These are phyloP conservation scores for Poeciliopsis infans DNA, from an alignment of 2,797 vertebrate genomes.

Conservation along the genomic window DNA sequence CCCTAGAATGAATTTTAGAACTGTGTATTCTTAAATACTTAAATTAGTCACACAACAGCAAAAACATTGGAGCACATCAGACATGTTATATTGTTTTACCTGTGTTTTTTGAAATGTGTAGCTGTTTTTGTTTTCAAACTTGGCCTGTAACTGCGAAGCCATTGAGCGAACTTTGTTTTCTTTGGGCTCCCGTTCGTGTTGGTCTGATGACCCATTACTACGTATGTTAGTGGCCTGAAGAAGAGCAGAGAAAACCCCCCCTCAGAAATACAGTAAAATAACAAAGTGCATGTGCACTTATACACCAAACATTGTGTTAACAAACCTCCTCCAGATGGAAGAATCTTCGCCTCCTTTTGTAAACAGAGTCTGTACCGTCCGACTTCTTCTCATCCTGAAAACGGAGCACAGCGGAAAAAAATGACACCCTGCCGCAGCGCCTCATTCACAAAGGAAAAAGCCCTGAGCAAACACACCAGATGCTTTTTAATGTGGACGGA, in stretches of 20 bases:
- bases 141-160: slow-evolving; percentile 92
- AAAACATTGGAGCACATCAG: not conserved
- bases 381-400: slow-evolving; percentile 87
- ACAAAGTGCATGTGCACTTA: not conserved
- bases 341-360: slow-evolving; percentile 90
- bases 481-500: not conserved
- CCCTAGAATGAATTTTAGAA: not conserved
- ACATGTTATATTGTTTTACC: slow-evolving; percentile 75
- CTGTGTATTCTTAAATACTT: not conserved
- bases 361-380: slow-evolving; percentile 85
- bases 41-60: not conserved
- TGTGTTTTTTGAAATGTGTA: slow-evolving; percentile 79
- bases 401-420: not conserved
- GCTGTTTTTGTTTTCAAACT: slow-evolving; percentile 88
- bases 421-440: not conserved
- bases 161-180: slow-evolving; percentile 97
- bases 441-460: not conserved
- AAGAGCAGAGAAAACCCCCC: not conserved
- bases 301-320: slow-evolving; percentile 31
- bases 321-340: slow-evolving; percentile 89
- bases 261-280: not conserved
- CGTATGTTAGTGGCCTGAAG: slow-evolving; percentile 82
- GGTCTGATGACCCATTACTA: slow-evolving; percentile 65
- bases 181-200: slow-evolving; percentile 75
- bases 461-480: not conserved